Base-by-base conservation (phyloP, 2,888 invertebrate genomes). In the Altica lythri region DNA sequence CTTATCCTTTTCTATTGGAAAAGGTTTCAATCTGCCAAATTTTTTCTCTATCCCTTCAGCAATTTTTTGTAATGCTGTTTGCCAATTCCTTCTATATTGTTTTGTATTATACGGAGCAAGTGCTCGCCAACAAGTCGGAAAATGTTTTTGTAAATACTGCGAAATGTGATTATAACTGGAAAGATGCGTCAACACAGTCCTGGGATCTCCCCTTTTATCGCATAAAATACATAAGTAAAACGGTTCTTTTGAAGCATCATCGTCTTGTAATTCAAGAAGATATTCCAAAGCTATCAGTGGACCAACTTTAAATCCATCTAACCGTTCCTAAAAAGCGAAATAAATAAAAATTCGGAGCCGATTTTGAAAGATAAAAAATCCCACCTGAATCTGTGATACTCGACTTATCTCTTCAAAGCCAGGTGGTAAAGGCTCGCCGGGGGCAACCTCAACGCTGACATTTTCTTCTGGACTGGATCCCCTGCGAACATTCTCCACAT, bases 161-260 rank as follows among this genome's bases (percentile, higher is more conserved):
- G 69, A 68, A 30, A 75, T 69, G 72, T 92, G 92, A 75, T 86
- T 86, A 74, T 85, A 86, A 72, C 90, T 89, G 13, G 86, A 85
- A 70, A 91, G 80, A 74, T 92, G 92, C 60, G 86, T 84, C 73
- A 91, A 80, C 62, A 91, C 89, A 44, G 89, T 89, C 37, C 88
- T 82, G 17, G 86, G 87, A 72, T 90, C 88, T 29, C 90, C 90
- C 63, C 86, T 85, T 74, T 90, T 91, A 68, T 84, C 83, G 74
- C 92, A 92, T 57, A 92, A 78, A 62, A 88, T 81, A 76, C 92
- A 92, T 44, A 86, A 79, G 75, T 92, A 92, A 44, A 82, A 77
- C 0, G 90, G 88, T 73, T 89, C 89, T 68, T 82, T 80, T 59
- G 83, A 83, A 4, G 80, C 76, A 65, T 84, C 76, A 68, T 84